Percentiles rank a stretch among this genome's conserved stretches.
Evolutionary conservation across 1,140 invertebrate species (phyloP).

Genomic region (Brachionus manjavacas): DNA sequence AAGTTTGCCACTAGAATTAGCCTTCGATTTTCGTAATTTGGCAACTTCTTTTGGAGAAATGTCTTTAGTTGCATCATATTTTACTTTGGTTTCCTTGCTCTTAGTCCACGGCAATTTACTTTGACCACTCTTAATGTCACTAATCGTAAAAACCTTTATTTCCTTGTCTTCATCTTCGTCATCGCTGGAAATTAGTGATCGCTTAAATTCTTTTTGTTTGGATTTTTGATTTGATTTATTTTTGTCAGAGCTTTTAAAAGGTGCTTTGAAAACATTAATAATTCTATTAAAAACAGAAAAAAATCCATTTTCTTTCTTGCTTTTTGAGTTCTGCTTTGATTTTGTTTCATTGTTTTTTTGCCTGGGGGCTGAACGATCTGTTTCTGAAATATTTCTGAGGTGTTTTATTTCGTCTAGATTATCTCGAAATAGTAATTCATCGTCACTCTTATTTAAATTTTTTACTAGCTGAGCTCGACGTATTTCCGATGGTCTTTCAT

Average conservation of each 20-base stretch:
- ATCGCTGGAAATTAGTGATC: constrained; percentile 23
- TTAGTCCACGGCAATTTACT: constrained; percentile 11
- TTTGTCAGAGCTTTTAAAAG: constrained; percentile 9
- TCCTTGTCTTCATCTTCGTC: constrained; percentile 10
- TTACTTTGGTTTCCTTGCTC: constrained; percentile 4
- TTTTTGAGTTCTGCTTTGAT: background rate
- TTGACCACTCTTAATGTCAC: background rate
- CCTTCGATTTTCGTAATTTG: background rate
- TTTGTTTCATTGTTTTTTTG: background rate
- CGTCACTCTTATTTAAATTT: background rate
- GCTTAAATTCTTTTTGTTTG: constrained; percentile 20
- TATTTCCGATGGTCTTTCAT: background rate
- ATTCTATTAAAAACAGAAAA: background rate
- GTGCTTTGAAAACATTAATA: background rate
- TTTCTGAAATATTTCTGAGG: background rate
- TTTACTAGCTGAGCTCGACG: background rate
- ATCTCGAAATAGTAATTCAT: background rate
- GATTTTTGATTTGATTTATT: background rate
- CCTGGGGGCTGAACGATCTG: background rate
- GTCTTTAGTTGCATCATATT: background rate
- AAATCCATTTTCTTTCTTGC: background rate
- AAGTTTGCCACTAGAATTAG: background rate
- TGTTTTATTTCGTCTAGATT: constrained; percentile 7
- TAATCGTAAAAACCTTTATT: constrained; percentile 14
- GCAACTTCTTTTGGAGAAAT: constrained; percentile 20